Base-by-base conservation (phyloP, 2,113 vertebrate species). In the Nibea coibor region DNA sequence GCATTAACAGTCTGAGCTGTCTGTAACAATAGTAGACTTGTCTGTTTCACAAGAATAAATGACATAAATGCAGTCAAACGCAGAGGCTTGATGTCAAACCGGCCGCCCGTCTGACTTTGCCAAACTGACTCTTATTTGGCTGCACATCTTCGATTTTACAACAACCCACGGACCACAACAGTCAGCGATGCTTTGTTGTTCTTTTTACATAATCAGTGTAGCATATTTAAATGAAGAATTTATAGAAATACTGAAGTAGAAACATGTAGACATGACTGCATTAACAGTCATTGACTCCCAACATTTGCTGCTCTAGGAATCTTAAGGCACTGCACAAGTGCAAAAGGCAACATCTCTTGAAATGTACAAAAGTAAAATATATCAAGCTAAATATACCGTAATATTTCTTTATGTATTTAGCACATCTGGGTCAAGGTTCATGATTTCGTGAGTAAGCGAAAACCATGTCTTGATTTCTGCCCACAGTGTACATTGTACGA, bases 331-430 rank as follows among this genome's bases (percentile, higher is more conserved):
- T 72, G 61, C 59, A 65, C 20, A 39, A 54, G 19, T 57, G 76
- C 26, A 51, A 72, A 61, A 68, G 35, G 19, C 45, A 47, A 67
- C 20, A 72, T 35, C 53, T 24, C 48, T 67, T 63, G 22, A 56
- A 81, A 78, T n/a, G 72, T 88, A 88, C 70, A 79, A 86, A 73
- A 85, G 59, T 76, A 48, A 80, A 53, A 62, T 39, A 72, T 42
- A 42, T 47, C 56, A 7, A 65, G 8, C 15, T 53, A 51, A 73
- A 62, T 66, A 53, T 48, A 24, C 4, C 61, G 17, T 50, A 5
- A 4, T 57, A 77, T 66, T n/a, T 28, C 28, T 35, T 67, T 14
- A 72, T 76, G 39, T 72, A 57, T 65, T 70, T 28, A 42, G 22
- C 35, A 57, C 3, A 20, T 45, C 3, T 17, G 63, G 31, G 9